Evolutionary conservation across 2,797 vertebrate genomes (phyloP), one percentile per base, ranked within the genome.

Genomic region (Psittacula echo): DNA sequence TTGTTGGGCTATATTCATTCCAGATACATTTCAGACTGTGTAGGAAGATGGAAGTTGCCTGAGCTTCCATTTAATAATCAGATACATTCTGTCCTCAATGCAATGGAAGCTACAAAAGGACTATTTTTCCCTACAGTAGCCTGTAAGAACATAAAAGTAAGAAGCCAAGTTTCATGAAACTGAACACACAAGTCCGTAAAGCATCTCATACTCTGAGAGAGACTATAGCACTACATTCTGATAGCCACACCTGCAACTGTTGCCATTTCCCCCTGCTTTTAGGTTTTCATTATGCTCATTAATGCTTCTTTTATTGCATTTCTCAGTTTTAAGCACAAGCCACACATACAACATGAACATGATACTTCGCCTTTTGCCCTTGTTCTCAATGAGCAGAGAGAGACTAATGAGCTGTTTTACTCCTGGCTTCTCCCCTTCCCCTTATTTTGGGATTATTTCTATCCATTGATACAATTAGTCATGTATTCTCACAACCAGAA

Each of bases 281-380:
- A 67, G 10, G 30, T 67, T 58, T 30, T 24, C 60, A 27, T 42
- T 47, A n/a, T 18, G 27, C n/a, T 85, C 18, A 42, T 47, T 42
- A 58, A 11, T 11, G 18, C n/a, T 21, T 29, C 34, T 53, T 71
- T 29, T 32, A 54, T 13, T 45, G 42, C 27, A 60, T 48, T 73
- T 78, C 71, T 73, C 20, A 18, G 20, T 26, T 79, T 34, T n/a
- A 11, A 54, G 42, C 7, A 71, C 13, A 61, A 85, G 19, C 70
- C 71, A n/a, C 29, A 41, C 37, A 50, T 13, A 53, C 29, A 56
- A 48, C 9, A 45, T 1, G 2, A 47, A 47, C 0, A 0, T 8
- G n/a, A 24, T 42, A 44, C 42, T 34, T 53, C 42, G 34, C 45
- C 17, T 53, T 6, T 19, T 21, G 10, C n/a, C 20, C 21, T 34